Conservation (phyloP, 2,113 vertebrate genomes). For the Phainopepla nitens region DNA sequence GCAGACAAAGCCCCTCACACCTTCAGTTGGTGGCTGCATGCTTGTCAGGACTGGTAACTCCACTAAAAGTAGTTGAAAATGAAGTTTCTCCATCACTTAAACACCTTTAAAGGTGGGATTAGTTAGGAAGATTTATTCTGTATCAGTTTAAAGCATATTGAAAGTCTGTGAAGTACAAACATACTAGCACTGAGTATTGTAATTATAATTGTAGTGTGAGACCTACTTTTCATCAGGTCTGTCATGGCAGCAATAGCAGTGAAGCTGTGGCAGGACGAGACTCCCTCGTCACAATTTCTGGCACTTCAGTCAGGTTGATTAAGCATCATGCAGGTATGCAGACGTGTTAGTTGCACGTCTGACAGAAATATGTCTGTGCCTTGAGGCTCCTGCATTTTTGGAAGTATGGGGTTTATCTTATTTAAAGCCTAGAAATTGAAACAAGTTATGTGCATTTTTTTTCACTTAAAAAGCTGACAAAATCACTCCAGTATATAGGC, state of each 20-base stretch:
- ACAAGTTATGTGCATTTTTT: not conserved
- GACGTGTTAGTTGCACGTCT: not conserved
- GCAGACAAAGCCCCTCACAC: not conserved
- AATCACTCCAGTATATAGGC: not conserved
- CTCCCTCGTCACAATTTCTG: not conserved
- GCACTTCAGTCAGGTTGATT: not conserved
- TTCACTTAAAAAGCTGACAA: not conserved
- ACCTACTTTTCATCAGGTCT: not conserved
- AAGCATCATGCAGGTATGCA: not conserved
- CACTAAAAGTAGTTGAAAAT: not conserved
- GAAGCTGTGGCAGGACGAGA: not conserved
- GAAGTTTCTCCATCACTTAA: not conserved
- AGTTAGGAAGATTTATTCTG: not conserved
- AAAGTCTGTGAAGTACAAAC: not conserved
- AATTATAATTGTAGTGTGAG: not conserved
- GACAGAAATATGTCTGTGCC: conserved; percentile 8
- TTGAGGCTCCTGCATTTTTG: not conserved
- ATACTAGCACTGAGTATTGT: not conserved
- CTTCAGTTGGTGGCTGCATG: not conserved
- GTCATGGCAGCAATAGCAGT: not conserved
- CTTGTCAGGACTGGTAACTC: not conserved
- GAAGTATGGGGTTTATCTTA: not conserved
- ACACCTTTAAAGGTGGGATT: not conserved
- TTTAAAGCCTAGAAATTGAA: not conserved
- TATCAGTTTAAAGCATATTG: not conserved